Evolutionary conservation across 2,888 invertebrate species (phyloP), one percentile per base, ranked within the genome.

Genomic region (Protodeltote pygarga): DNA sequence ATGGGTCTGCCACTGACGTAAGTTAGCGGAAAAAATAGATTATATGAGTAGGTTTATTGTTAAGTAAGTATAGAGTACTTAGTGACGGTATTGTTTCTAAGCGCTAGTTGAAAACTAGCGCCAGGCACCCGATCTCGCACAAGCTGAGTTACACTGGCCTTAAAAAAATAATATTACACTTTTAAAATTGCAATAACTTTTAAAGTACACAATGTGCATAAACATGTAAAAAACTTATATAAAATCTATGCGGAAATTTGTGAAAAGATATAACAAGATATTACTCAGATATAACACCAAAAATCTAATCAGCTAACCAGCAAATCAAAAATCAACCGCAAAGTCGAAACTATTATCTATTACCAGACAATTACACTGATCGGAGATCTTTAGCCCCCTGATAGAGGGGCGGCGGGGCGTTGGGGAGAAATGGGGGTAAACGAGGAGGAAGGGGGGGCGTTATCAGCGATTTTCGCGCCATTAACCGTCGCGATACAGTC

Each of bases 401-500:
- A 80, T 78, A 79, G 65, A 70, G 64, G 40, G 64, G 58, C 48
- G 45, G 40, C 51, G 57, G 58, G 62, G 49, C 64, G 64, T 51
- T 45, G 62, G 71, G 63, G 45, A 49, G 57, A 13, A 34, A 35
- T 58, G 40, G 61, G 65, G 49, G 53, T 19, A 41, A 38, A 35
- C 29, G 24, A 58, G 46, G 54, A 46, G 15, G 41, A 34, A 37
- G 29, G 60, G 71, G 70, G 69, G 73, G 57, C 61, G 68, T 75
- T 89, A 89, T 90, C 89, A 80, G 86, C 67, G 75, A 73, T 83
- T 83, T 80, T 81, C 86, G 78, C 80, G 69, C 90, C 89, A 89
- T 90, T 89, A 89, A 84, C 86, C 86, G 77, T 69, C 59, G 82
- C 89, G 90, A 90, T 90, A 89, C 89, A 89, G 86, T 83, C 85